A percentile compares a stretch with the other conserved stretches of the same genome.
Evolutionary conservation across 2,888 invertebrate genomes (phyloP).

Genomic region (Darwinula stevensoni): DNA sequence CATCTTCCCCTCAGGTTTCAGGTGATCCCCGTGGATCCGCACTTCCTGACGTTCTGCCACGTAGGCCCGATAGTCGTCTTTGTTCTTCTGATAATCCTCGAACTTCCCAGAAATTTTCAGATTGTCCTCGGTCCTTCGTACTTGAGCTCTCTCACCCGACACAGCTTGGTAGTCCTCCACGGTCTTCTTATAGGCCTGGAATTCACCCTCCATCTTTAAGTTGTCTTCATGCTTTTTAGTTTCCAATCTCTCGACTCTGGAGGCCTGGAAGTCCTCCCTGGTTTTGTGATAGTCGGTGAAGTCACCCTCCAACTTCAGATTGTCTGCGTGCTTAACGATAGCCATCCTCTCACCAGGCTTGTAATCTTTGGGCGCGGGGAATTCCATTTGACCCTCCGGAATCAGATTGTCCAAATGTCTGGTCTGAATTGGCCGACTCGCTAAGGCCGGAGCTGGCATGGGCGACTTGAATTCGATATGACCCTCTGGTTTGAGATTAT

Average conservation of each 20-base stretch:
- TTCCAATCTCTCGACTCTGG: slow-evolving; percentile 18
- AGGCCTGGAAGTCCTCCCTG: slow-evolving; percentile 5
- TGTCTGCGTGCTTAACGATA: too few relatives aligned
- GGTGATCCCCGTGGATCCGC: slow-evolving; percentile 7
- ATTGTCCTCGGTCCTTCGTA: neutral
- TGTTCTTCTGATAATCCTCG: too few relatives aligned
- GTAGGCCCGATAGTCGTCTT: too few relatives aligned
- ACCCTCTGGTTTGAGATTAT: slow-evolving; percentile 6
- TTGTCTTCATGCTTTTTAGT: slow-evolving; percentile 17
- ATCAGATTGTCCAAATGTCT: neutral
- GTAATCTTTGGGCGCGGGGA: neutral
- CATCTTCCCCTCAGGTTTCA: slow-evolving; percentile 3
- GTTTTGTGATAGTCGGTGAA: neutral
- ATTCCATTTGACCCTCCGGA: slow-evolving; percentile 1
- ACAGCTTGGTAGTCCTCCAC: neutral
- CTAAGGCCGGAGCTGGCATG: neutral
- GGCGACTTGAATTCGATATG: neutral
- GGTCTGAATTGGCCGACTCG: too few relatives aligned
- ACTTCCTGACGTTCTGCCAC: too few relatives aligned
- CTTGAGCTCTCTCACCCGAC: neutral
- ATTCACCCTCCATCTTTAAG: neutral
- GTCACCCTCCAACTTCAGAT: neutral
- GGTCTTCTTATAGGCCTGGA: neutral
- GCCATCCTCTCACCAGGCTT: neutral
- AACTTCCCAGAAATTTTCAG: neutral